Base-by-base conservation (phyloP, 2,113 vertebrate species). In the Daboia siamensis region DNA sequence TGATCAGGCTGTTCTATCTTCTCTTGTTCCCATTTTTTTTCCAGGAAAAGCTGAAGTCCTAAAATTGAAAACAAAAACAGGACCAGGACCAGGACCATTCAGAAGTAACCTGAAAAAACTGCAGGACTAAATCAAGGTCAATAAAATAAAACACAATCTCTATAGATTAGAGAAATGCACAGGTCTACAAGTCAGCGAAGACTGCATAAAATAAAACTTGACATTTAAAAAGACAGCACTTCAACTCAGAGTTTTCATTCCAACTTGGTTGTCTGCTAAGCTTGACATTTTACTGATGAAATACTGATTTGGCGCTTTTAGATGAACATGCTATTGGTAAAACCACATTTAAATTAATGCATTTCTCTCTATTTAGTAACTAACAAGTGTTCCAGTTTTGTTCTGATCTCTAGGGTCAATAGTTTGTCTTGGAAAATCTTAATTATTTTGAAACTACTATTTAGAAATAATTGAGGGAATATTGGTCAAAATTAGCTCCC, bases 211-310 rank as follows among this genome's bases (percentile, higher is more conserved):
- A 89, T 84, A 89, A 59, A 10, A 85, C 55, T 55, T 84, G 54
- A 92, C 87, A 39, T 92, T 92, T 92, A 85, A 92, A 89, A 69
- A 48, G 59, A 88, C 3, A 64, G 52, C 91, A 56, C 69, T 92
- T 92, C 87, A 85, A 51, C 88, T 89, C 44, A 51, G 21, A 85
- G 89, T 80, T 92, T 89, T 89, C 91, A 85, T 85, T 89, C 91
- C 44, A 33, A 6, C 64, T 80, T 84, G 87, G 48, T 87, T 84
- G 9, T 88, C 39, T 80, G 52, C 52, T 84, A 92, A 92, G 33
- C 39, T 44, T 74, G 33, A 46, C 48, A 24, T 59, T 55, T 56
- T 56, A 12, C 61, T 80, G 64, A 23, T 39, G 80, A 64, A 92
- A 80, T 52, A 92, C 48, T 88, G 86, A 91, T 54, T 88, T 46